Evolutionary conservation across 2,113 vertebrate species (phyloP).

Genomic region (Xenus cinereus): DNA sequence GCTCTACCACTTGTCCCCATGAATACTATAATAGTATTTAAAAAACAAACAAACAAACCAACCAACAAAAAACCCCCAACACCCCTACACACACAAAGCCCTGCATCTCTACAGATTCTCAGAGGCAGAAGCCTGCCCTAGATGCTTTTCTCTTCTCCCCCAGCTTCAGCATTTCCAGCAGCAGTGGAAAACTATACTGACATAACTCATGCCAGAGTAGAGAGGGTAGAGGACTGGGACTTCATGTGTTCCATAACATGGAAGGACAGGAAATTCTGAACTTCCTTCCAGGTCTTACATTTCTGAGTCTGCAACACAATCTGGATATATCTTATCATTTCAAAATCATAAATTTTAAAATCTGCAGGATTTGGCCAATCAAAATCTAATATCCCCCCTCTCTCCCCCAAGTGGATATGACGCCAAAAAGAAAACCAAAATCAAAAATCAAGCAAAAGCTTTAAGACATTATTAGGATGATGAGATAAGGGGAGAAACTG

Average conservation of each 20-base stretch:
- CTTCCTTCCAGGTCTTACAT: background rate
- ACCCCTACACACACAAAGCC: background rate
- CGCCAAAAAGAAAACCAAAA: background rate
- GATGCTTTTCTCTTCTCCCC: background rate
- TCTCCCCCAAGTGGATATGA: no score
- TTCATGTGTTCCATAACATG: accelerated
- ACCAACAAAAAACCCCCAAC: background rate
- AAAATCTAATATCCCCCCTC: background rate
- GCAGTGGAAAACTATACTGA: background rate
- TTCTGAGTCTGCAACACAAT: background rate
- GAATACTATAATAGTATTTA: background rate
- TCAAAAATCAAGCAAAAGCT: background rate
- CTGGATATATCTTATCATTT: background rate
- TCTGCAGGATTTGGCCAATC: background rate
- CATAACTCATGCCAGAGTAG: background rate
- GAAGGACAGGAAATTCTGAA: background rate
- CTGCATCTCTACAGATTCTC: background rate
- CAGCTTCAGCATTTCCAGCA: background rate
- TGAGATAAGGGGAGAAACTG: background rate
- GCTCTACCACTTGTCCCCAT: background rate
- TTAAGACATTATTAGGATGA: background rate
- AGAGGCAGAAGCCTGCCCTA: background rate
- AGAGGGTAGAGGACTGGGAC: background rate
- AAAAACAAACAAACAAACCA: no score
- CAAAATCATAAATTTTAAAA: background rate